A percentile compares a stretch with the other conserved stretches of the same genome.
phyloP scores from a whole-genome alignment of 2,888 invertebrate genomes.

The Eupithecia subumbrata region DNA sequence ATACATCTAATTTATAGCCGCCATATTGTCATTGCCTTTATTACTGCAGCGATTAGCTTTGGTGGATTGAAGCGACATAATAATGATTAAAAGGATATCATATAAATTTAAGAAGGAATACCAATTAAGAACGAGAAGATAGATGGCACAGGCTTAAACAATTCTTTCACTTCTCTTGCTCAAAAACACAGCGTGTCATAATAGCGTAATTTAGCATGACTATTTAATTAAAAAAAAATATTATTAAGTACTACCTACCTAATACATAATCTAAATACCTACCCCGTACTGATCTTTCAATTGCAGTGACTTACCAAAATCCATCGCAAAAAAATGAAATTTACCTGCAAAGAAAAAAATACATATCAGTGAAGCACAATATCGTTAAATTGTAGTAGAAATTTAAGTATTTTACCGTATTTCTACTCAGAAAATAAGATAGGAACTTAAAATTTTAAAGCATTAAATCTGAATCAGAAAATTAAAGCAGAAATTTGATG shows the following conservation, averaged over 20 bases:
- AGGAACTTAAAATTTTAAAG: neutral
- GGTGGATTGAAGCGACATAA: slow-evolving; percentile 7
- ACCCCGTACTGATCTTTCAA: neutral
- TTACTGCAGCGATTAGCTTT: slow-evolving; percentile 33
- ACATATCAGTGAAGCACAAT: neutral
- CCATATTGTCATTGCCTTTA: slow-evolving; percentile 34
- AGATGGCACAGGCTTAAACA: neutral
- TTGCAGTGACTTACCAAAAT: neutral
- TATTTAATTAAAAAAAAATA: too few species aligned
- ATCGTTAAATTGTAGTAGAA: neutral
- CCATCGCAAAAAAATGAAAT: neutral
- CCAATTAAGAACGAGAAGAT: neutral
- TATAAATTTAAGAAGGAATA: neutral
- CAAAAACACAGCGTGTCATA: too few species aligned
- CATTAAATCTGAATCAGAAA: neutral
- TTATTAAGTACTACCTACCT: neutral
- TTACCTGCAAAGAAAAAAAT: neutral
- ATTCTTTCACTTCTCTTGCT: too few species aligned
- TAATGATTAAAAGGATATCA: neutral
- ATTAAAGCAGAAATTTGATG: neutral
- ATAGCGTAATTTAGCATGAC: too few species aligned
- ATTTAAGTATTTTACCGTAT: too few species aligned
- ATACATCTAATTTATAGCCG: slow-evolving; percentile 34
- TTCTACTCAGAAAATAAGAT: neutral
- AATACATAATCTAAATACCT: neutral